Evolutionary conservation across 2,888 invertebrate species (phyloP).

Genomic region (Frankliniella intonsa): DNA sequence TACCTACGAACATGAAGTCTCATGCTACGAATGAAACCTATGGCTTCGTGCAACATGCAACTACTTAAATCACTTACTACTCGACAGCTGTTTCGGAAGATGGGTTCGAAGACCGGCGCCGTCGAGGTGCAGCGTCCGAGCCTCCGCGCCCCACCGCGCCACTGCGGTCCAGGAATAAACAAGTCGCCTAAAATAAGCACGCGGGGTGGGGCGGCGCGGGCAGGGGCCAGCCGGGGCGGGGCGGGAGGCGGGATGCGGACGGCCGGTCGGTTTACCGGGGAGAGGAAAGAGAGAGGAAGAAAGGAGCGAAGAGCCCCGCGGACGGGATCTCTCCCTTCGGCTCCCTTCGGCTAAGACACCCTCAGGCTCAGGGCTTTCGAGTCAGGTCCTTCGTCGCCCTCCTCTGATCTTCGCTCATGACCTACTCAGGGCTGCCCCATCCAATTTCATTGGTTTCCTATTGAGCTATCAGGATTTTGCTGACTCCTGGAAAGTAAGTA

Average conservation of each 20-base stretch:
- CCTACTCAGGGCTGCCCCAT: background rate
- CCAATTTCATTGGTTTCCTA: too few relatives aligned
- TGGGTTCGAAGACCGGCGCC: background rate
- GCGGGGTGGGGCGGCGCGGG: too few relatives aligned
- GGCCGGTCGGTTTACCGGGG: background rate
- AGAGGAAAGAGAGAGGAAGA: background rate
- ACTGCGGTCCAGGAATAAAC: background rate
- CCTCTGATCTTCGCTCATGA: background rate
- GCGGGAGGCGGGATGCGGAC: background rate
- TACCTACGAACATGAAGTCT: too few relatives aligned
- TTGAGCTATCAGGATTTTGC: too few relatives aligned
- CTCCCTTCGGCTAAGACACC: background rate
- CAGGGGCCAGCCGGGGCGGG: background rate
- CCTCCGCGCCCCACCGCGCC: background rate
- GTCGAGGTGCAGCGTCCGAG: background rate
- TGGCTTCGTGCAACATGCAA: too few relatives aligned
- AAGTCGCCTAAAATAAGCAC: constrained; percentile 3
- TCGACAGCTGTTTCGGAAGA: too few relatives aligned
- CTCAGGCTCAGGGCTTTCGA: background rate
- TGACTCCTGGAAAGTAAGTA: too few relatives aligned
- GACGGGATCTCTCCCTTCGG: background rate
- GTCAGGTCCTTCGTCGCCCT: background rate
- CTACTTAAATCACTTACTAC: too few relatives aligned
- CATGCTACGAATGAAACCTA: too few relatives aligned
- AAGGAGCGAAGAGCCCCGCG: background rate